These are phyloP conservation scores for Drosophila pallidifrons DNA, from an alignment of 1,140 invertebrate genomes.

Conservation along the genomic window DNA sequence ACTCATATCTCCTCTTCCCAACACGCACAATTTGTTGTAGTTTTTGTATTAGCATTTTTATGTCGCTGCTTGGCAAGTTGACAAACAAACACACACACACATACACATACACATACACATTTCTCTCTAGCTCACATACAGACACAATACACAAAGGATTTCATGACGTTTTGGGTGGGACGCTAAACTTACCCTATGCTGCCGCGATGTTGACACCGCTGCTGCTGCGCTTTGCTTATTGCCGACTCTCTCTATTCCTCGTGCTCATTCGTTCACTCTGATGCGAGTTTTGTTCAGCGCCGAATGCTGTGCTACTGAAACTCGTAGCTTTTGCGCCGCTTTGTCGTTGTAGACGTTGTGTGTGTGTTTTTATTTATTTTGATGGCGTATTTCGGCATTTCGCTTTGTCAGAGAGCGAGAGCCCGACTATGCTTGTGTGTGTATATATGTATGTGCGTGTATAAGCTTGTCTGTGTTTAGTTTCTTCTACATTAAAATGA, in stretches of 20 bases:
- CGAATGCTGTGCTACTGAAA: conserved; percentile 79
- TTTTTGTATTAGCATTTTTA: conserved; percentile 81
- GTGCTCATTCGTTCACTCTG: conserved; percentile 16
- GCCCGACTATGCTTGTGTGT: conserved; percentile 15
- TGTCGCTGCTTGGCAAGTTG: conserved; percentile 66
- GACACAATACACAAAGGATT: conserved; percentile 74
- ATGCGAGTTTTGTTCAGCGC: conserved; percentile 37
- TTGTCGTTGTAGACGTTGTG: conserved; percentile 19
- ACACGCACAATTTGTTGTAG: conserved; percentile 54
- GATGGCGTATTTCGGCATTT: conserved; percentile 80
- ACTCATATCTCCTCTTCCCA: no score
- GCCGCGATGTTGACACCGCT: conserved; percentile 29
- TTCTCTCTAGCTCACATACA: conserved; percentile 6
- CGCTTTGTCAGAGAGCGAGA: conserved; percentile 66
- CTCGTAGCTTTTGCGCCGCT: conserved; percentile 57
- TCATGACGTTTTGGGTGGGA: conserved; percentile 72
- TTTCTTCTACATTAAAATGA: conserved; percentile 74
- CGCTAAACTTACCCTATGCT: conserved; percentile 58
- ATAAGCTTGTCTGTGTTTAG: conserved; percentile 59
- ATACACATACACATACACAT: conserved; percentile 30
- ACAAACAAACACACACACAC: conserved; percentile 66
- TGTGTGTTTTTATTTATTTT: conserved; percentile 73
- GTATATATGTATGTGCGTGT: conserved; percentile 19
- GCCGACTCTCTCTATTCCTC: conserved; percentile 32
- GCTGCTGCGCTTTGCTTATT: conserved; percentile 38